Conservation (phyloP, 2,888 invertebrate genomes). For the Hemaris fuciformis region DNA sequence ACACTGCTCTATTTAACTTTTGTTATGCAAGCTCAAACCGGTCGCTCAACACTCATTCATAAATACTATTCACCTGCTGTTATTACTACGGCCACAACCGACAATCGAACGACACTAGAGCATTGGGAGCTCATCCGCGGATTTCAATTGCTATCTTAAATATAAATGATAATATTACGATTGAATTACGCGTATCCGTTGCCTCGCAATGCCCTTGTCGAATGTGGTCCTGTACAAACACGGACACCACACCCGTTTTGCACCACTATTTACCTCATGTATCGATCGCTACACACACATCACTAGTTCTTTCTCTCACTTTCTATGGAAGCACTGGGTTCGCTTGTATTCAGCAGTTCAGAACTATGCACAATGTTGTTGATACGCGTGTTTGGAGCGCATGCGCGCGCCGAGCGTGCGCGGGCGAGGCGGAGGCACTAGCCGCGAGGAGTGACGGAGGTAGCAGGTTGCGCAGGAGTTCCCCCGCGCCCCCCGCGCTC, state of each 20-base stretch:
- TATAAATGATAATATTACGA: constrained; percentile 13
- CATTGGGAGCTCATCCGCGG: background rate
- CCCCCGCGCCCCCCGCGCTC: constrained; percentile 29
- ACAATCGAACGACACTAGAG: background rate
- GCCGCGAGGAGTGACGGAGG: constrained; percentile 60
- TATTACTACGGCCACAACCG: constrained; percentile 30
- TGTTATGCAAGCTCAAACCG: constrained; percentile 62
- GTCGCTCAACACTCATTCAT: constrained; percentile 57
- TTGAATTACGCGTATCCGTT: constrained; percentile 29
- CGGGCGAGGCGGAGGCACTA: constrained; percentile 65
- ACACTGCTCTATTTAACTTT: constrained; percentile 50
- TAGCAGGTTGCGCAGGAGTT: constrained; percentile 69
- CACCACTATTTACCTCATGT: constrained; percentile 52
- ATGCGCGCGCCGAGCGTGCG: constrained; percentile 54
- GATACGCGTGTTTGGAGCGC: constrained; percentile 36
- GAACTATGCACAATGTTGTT: constrained; percentile 31
- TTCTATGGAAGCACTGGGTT: constrained; percentile 44
- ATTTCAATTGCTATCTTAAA: constrained; percentile 11
- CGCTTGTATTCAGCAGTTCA: constrained; percentile 42
- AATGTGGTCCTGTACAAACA: constrained; percentile 34
- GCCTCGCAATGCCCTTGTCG: constrained; percentile 59
- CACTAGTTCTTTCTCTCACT: constrained; percentile 55
- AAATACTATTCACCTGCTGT: constrained; percentile 52
- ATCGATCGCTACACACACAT: constrained; percentile 46
- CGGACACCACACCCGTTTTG: constrained; percentile 27